Percentiles rank a stretch among this genome's conserved stretches.
Conservation (phyloP, 2,797 vertebrate genomes). For the Strix occidentalis region DNA sequence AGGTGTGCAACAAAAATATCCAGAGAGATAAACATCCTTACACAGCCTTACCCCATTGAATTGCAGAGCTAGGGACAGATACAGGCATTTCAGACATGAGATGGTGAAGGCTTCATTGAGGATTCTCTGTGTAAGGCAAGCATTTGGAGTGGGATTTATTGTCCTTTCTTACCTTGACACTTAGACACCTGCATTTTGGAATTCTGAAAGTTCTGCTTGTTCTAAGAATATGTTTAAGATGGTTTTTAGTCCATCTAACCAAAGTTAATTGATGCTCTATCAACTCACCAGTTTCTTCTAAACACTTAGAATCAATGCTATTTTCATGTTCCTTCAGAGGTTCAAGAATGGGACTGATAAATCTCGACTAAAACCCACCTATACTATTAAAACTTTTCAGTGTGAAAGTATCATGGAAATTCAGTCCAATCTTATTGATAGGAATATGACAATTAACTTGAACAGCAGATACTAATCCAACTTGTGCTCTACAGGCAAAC, state of each 20-base stretch:
- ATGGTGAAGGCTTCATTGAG: not conserved
- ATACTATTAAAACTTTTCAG: not conserved
- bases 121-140: not conserved
- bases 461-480: not conserved
- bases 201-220: not conserved
- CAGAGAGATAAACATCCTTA: not conserved
- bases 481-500: not conserved
- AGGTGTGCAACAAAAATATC: fast-evolving
- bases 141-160: not conserved
- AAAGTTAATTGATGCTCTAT: not conserved
- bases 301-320: not conserved
- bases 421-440: not conserved
- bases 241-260: not conserved
- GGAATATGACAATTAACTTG: not conserved
- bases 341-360: not conserved
- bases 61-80: not conserved
- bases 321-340: not conserved
- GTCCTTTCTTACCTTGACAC: not conserved
- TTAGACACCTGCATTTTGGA: not conserved
- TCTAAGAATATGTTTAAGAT: not conserved
- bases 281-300: not conserved
- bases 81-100: not conserved
- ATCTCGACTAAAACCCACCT: not conserved
- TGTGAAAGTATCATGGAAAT: not conserved
- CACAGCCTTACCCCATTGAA: not conserved